Percentiles rank a stretch among this genome's conserved stretches.
phyloP scores from a whole-genome alignment of 2,797 vertebrate species.

The Cetoscarus ocellatus region DNA sequence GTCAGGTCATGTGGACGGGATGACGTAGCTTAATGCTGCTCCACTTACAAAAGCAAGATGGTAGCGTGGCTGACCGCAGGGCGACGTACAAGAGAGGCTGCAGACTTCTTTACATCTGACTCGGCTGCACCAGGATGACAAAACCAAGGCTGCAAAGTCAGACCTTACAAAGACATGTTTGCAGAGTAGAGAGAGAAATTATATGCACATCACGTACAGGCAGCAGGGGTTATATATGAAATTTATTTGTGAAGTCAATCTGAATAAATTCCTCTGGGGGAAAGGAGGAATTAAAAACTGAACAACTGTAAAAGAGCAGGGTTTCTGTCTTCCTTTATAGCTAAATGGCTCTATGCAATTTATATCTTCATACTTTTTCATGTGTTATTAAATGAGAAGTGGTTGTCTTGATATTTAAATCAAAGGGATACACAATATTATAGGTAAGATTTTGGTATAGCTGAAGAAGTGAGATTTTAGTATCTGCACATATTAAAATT shows the following conservation, averaged over 20 bases:
- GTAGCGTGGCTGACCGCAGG: constrained; percentile 43
- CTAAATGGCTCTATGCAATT: too few species aligned
- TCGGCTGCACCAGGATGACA: constrained; percentile 32
- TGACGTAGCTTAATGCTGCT: constrained; percentile 60
- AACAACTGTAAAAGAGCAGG: too few species aligned
- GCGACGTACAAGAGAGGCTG: constrained; percentile 27
- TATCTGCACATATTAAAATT: too few species aligned
- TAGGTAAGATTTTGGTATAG: too few species aligned
- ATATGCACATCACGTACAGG: constrained; percentile 21
- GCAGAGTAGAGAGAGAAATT: neutral
- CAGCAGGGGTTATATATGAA: constrained; percentile 16
- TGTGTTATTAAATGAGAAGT: too few species aligned
- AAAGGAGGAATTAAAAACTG: too few species aligned
- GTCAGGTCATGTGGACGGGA: constrained; percentile 49
- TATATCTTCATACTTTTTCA: too few species aligned
- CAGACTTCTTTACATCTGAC: constrained; percentile 42
- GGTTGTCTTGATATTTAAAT: too few species aligned
- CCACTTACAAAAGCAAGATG: constrained; percentile 56
- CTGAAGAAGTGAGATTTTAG: too few species aligned
- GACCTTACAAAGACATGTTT: neutral
- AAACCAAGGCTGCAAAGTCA: constrained; percentile 18
- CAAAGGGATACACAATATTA: too few species aligned
- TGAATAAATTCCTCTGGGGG: neutral
- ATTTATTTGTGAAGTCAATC: neutral
- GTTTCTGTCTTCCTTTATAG: too few species aligned